Conservation (phyloP, 2,797 vertebrate species). For the Pagetopsis macropterus region DNA sequence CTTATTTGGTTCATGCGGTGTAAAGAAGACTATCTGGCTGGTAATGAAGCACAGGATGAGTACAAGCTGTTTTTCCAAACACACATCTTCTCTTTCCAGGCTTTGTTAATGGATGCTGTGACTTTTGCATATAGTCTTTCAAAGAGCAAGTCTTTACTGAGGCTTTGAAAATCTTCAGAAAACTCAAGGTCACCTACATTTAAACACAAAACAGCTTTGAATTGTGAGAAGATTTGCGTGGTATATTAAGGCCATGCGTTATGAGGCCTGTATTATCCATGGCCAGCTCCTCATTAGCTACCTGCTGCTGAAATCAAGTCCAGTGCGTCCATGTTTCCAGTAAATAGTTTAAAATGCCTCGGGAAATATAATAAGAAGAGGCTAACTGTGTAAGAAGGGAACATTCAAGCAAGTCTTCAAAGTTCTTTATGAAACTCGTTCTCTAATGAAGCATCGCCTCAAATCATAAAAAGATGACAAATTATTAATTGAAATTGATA, state of each 20-base stretch:
- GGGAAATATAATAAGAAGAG: background rate
- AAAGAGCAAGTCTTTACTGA: slow-evolving; percentile 1
- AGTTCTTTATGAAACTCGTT: slow-evolving; percentile 2
- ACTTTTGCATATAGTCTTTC: slow-evolving; percentile 5
- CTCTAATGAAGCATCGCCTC: slow-evolving; percentile 6
- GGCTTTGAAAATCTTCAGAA: slow-evolving; percentile 32
- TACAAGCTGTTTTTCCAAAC: slow-evolving; percentile 28
- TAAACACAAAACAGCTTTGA: slow-evolving; percentile 31
- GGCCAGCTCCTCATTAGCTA: slow-evolving; percentile 4
- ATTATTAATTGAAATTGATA: slow-evolving; percentile 11
- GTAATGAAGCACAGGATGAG: slow-evolving; percentile 28
- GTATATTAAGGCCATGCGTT: slow-evolving; percentile 3
- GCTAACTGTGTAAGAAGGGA: background rate
- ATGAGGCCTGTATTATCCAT: slow-evolving; percentile 7
- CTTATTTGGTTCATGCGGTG: slow-evolving; percentile 23
- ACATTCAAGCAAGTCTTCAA: background rate
- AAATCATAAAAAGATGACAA: slow-evolving; percentile 30
- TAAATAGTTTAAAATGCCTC: background rate
- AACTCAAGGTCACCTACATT: slow-evolving; percentile 38
- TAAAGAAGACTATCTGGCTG: slow-evolving; percentile 25
- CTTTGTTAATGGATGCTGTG: slow-evolving; percentile 25
- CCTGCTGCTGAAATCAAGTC: background rate
- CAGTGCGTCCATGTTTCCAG: background rate
- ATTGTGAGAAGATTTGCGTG: background rate
- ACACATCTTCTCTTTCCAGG: slow-evolving; percentile 8